Evolutionary conservation across 2,113 vertebrate species (phyloP).

Genomic region (Rutilus rutilus): DNA sequence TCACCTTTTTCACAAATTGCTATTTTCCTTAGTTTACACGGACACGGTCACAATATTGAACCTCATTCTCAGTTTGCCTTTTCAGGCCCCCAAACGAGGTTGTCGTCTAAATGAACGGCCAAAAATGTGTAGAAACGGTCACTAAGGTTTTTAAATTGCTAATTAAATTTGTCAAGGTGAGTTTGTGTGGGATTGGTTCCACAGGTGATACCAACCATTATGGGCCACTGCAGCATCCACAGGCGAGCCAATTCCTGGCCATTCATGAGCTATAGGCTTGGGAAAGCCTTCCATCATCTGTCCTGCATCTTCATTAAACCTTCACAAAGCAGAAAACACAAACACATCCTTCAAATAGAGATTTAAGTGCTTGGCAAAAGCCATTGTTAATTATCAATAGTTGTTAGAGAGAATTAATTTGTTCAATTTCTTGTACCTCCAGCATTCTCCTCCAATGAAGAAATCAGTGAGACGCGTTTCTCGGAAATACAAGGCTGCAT

Average conservation of each 20-base stretch:
- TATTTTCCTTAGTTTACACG: too few relatives aligned
- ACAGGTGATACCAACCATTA: conserved; percentile 52
- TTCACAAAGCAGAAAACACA: conserved; percentile 36
- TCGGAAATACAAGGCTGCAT: conserved; percentile 82
- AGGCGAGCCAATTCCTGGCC: conserved; percentile 78
- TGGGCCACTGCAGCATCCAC: conserved; percentile 77
- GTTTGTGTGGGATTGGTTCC: background rate
- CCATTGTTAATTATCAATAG: background rate
- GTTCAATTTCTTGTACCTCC: conserved; percentile 76
- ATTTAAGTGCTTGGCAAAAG: background rate
- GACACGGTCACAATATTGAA: too few relatives aligned
- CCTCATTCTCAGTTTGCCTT: too few relatives aligned
- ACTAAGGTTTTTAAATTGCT: background rate
- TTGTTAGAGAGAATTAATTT: background rate
- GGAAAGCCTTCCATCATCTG: conserved; percentile 78
- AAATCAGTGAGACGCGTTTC: conserved; percentile 79
- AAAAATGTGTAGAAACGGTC: too few relatives aligned
- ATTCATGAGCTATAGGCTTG: conserved; percentile 74
- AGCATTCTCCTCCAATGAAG: conserved; percentile 83
- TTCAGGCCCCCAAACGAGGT: too few relatives aligned
- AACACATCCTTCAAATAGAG: background rate
- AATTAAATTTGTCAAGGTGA: background rate
- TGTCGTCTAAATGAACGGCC: too few relatives aligned
- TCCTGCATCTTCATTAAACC: conserved; percentile 79
- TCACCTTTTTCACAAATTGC: too few relatives aligned